Evolutionary conservation across 1,140 invertebrate species (phyloP), one percentile per base, ranked within the genome.

Genomic region (Ladona fulva): DNA sequence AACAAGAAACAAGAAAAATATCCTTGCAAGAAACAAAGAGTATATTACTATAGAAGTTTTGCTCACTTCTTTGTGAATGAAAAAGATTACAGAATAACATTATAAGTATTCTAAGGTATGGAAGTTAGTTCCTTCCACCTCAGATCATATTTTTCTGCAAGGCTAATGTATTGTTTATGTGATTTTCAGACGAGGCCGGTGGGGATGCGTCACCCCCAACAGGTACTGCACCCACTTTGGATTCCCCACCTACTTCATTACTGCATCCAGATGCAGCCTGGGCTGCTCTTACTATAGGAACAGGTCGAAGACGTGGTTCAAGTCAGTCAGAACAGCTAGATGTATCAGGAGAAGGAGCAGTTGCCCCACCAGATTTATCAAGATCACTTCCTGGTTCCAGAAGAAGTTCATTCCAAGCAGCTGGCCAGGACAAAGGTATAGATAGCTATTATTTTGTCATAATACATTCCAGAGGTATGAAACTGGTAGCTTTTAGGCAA

Each of bases 311-410:
- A 76, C 89, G 93, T 44, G 93, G 94, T 25, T 94, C 93, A 14
- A 94, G 92, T 37, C 93, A 95, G 82, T 94, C 93, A 0, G 93
- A 95, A 81, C 92, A 93, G 75, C 86, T 94, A 24, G 93, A 95
- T 83, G 91, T 93, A 25, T 19, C 52, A 22, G 52, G 1, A 5
- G 93, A 95, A 83, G 92, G 93, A 0, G 95, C 95, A 83, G 92
- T 95, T 84, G 87, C 95, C 22, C 92, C 89, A 76, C 93, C 93
- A 83, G 93, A 95, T 85, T 95, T 94, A 84, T 94, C 93, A 22
- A 89, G 92, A 81, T 95, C 93, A 19, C 85, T 95, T 81, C 94
- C 94, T 0, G 93, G 93, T 10, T 94, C 93, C 24, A 87, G 94
- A 79, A 88, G 93, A 73, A 94, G 93, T 24, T 94, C 93, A 42